Evolutionary conservation across 2,797 vertebrate species (phyloP), one percentile per base, ranked within the genome.

Genomic region (Falco cherrug): DNA sequence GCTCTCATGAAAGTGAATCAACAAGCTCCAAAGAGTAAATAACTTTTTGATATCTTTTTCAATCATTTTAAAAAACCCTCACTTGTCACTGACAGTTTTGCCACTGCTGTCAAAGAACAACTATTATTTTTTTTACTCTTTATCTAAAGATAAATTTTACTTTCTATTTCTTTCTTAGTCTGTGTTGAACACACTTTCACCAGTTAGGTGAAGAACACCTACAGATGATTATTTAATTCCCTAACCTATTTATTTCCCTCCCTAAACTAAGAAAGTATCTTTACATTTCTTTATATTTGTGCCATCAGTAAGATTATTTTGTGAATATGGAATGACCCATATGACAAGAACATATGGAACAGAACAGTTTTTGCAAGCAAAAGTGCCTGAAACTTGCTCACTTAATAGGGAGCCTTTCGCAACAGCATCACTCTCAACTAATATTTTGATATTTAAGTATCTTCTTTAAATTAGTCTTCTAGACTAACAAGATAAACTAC

Each of bases 11-110:
- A 92, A 94, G 70, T 77, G 61, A 80, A 92, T 96, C 64, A 76
- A 22, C 18, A 76, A 93, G 81, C 9, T n/a, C 16, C 45, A 87
- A 79, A 87, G 11, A 87, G 37, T 87, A 95, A 84, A 92, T 80
- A 90, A 84, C 22, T 79, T 89, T 74, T 50, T 94, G 41, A 89
- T 93, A 80, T 79, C 13, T 74, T 73, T 93, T 94, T 92, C 83
- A 79, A 60, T 83, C 63, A 39, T 85, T 90, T 67, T 22, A 0
- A 26, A 83, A 87, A 47, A 4, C 11, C 10, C 33, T 91, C 39
- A 78, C 33, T 92, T 87, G 63, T 47, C 81, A 82, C 16, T 87
- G 74, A 54, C 28, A 84, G 43, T 51, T 89, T 87, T 90, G 47
- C n/a, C 68, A 48, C 11, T 79, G 16, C 47, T 69, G 33, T 87